Base-by-base conservation (phyloP, 2,888 invertebrate species). In the Eubasilissa splendida region DNA sequence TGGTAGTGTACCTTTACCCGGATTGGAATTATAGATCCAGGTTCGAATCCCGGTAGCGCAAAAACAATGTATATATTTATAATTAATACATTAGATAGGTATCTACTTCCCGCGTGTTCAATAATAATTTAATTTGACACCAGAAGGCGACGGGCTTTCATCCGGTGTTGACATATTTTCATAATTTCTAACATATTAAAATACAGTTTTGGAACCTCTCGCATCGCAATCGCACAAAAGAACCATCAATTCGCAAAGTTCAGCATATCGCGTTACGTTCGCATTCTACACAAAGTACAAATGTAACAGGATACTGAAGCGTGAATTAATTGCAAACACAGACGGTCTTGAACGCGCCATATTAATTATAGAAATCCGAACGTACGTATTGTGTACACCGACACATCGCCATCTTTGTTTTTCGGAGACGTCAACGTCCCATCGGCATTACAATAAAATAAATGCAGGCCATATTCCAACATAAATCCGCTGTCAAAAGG, bases 401-500 rank as follows among this genome's bases (percentile, higher is more conserved):
- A 42, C 58, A 10, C n/a, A 42, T 11, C 66, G 66, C 66, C 63
- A 77, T 77, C 56, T 77, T 68, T 68, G 60, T 77, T 77, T 76
- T 42, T 50, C 22, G 42, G 56, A 56, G 63, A 76, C 50, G 76
- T 76, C 76, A 76, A 63, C 63, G 58, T 58, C 52, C 66, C 65
- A 56, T 76, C 76, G 66, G 42, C 65, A 76, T 76, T 54, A 53
- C 65, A 76, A 76, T 66, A 66, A 76, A 76, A 76, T 76, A 66
- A 66, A 76, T 66, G 52, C 66, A 56, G 66, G 76, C 66, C 76
- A 50, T 53, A 66, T 76, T 53, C 65, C 76, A 66, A 66, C 76
- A 76, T 76, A 76, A 76, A 66, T 76, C 66, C 54, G 58, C 66
- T 59, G 76, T 66, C 76, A 66, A 53, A 76, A 76, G 76, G 76